A percentile compares a stretch with the other conserved stretches of the same genome.
These are phyloP conservation scores for Grantiella picta DNA, from an alignment of 2,113 vertebrate genomes.

Conservation along the genomic window DNA sequence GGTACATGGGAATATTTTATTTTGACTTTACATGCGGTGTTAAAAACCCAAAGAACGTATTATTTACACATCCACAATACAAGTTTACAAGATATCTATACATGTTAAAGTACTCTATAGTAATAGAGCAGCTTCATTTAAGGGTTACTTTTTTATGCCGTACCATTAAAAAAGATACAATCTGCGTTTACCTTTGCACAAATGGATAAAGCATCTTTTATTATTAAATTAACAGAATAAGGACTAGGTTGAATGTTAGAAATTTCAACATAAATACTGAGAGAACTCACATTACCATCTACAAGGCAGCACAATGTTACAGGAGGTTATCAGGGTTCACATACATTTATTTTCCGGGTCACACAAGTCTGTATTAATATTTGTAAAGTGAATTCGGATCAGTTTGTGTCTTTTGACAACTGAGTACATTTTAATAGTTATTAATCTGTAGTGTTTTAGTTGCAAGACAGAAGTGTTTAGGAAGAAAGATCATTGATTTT, in stretches of 20 bases:
- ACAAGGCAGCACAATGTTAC: slow-evolving; percentile 93
- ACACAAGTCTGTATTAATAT: slow-evolving; percentile 77
- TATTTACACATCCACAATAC: slow-evolving; percentile 99
- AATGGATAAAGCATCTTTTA: slow-evolving; percentile 84
- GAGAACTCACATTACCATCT: slow-evolving; percentile 91
- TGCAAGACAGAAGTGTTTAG: slow-evolving; percentile 65
- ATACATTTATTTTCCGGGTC: slow-evolving; percentile 75
- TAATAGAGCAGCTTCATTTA: slow-evolving; percentile 88
- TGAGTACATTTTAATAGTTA: slow-evolving; percentile 70
- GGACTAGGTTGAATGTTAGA: slow-evolving; percentile 88
- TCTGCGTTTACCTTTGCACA: slow-evolving; percentile 89
- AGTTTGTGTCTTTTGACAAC: slow-evolving; percentile 61
- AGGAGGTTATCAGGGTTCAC: slow-evolving; percentile 80
- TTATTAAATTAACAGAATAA: slow-evolving; percentile 88
- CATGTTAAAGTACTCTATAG: slow-evolving; percentile 94
- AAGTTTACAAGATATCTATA: slow-evolving; percentile 98
- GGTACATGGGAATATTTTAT: slow-evolving; percentile 92
- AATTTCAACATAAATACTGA: slow-evolving; percentile 85
- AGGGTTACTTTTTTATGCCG: slow-evolving; percentile 87
- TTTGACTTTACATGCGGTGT: slow-evolving; percentile 99
- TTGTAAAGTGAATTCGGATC: slow-evolving; percentile 74
- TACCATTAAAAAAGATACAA: slow-evolving; percentile 92
- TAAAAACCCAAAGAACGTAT: slow-evolving; percentile 95
- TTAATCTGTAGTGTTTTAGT: slow-evolving; percentile 77
- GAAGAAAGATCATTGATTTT: slow-evolving; percentile 64